Evolutionary conservation across 1,140 invertebrate genomes (phyloP), one percentile per base, ranked within the genome.

Genomic region (Adoxophyes honmai): DNA sequence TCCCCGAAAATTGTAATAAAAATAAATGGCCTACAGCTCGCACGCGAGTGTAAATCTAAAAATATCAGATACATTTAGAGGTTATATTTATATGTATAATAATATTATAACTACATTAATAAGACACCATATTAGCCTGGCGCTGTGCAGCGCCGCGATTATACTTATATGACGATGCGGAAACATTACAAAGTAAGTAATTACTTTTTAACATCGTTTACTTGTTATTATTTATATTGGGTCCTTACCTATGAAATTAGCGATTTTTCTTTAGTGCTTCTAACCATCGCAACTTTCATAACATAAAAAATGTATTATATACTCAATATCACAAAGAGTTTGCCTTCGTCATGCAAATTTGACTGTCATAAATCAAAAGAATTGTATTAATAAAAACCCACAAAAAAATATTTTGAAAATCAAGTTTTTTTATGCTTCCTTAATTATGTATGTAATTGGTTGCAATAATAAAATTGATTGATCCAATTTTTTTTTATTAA

Each of bases 61-160:
- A 10, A 42, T 4, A 21, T 48, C 11, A 21, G 28, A 11, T 48
- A 48, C n/a, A 48, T 48, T 48, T 48, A 14, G 18, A 44, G 42
- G 21, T 48, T 48, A 59, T 35, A 59, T n/a, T 60, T 15, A 33
- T 36, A 18, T 57, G 37, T 57, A 62, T 34, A 62, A 37, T 60
- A 11, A 57, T 44, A 37, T 48, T 33, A 54, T 36, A 15, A 21
- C 37, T 28, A 42, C 53, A 54, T 16, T 44, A 21, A 18, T 61
- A 62, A 62, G 60, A 62, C 60, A 62, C 60, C 8, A 53, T 28
- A 52, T 52, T 57, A 55, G 55, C 54, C 60, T 28, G 42, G 21
- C 42, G 42, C 11, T 18, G 21, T 1, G 4, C 0, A 44, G 21
- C 42, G 42, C 11, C 42, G 21, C 11, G 21, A 48, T 28, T 18